Evolutionary conservation across 2,113 vertebrate species (phyloP).

Genomic region (Seriola quinqueradiata): DNA sequence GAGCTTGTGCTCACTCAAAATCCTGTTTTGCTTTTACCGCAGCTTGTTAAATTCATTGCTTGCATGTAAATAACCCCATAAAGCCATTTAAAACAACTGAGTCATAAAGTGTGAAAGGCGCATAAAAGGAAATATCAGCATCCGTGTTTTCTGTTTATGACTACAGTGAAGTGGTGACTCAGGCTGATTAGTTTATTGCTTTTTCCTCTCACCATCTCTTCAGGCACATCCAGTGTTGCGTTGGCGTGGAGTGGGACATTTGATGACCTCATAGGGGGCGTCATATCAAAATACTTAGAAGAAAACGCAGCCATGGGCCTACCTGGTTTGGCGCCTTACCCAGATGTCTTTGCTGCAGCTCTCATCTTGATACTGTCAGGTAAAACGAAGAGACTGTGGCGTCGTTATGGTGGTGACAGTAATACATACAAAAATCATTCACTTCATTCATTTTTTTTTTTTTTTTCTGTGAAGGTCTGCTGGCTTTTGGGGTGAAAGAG

Average conservation of each 20-base stretch:
- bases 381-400: constrained; percentile 53
- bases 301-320: constrained; percentile 75
- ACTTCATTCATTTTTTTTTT: neutral
- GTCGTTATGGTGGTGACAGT: neutral
- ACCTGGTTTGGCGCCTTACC: constrained; percentile 87
- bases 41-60: neutral
- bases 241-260: constrained; percentile 91
- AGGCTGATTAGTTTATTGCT: constrained; percentile 50
- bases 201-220: constrained; percentile 22
- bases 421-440: neutral
- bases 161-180: constrained; percentile 26
- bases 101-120: constrained; percentile 2
- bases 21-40: neutral
- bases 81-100: constrained; percentile 13
- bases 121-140: neutral
- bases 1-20: neutral
- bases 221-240: constrained; percentile 89
- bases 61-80: constrained; percentile 4
- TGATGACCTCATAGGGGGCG: constrained; percentile 87
- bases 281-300: constrained; percentile 82
- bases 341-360: constrained; percentile 87
- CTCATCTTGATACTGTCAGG: constrained; percentile 89
- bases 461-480: constrained; percentile 80
- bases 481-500: constrained; percentile 90
- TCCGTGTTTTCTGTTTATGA: constrained; percentile 55